phyloP scores from a whole-genome alignment of 2,797 vertebrate genomes.

The Hoplostethus mediterraneus region DNA sequence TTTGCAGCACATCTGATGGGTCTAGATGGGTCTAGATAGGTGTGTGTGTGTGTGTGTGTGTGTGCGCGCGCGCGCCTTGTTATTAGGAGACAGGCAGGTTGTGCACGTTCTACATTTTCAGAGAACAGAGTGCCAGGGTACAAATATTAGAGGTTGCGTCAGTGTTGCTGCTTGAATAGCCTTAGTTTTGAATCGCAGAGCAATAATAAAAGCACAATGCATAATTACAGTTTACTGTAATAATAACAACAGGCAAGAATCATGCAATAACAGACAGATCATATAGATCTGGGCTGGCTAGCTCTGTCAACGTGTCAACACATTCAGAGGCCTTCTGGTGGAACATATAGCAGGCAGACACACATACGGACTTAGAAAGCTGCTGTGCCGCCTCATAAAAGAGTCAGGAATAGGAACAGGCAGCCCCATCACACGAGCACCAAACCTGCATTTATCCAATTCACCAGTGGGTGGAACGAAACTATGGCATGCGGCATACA shows the following conservation, averaged over 20 bases:
- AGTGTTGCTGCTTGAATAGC: background rate
- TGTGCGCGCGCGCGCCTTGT: too few species aligned
- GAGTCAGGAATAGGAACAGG: constrained; percentile 4
- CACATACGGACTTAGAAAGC: background rate
- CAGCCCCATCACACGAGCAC: constrained; percentile 5
- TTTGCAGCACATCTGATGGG: constrained; percentile 8
- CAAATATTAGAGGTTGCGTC: too few species aligned
- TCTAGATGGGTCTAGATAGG: background rate
- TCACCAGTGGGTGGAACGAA: constrained; percentile 19
- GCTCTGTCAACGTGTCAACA: background rate
- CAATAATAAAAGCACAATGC: background rate
- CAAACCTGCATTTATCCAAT: constrained; percentile 33
- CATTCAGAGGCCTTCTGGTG: background rate
- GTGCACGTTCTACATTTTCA: too few species aligned
- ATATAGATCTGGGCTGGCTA: background rate
- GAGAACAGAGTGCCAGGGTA: too few species aligned
- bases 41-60: constrained; percentile 5
- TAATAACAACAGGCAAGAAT: background rate
- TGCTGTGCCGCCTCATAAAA: constrained; percentile 1
- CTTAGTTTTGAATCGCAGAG: background rate
- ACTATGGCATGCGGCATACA: constrained; percentile 11
- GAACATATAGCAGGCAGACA: constrained; percentile 23
- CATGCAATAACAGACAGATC: background rate
- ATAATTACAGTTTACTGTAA: background rate
- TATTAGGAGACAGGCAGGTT: too few species aligned